phyloP scores from a whole-genome alignment of 2,797 vertebrate genomes.

The Typhlichthys subterraneus region DNA sequence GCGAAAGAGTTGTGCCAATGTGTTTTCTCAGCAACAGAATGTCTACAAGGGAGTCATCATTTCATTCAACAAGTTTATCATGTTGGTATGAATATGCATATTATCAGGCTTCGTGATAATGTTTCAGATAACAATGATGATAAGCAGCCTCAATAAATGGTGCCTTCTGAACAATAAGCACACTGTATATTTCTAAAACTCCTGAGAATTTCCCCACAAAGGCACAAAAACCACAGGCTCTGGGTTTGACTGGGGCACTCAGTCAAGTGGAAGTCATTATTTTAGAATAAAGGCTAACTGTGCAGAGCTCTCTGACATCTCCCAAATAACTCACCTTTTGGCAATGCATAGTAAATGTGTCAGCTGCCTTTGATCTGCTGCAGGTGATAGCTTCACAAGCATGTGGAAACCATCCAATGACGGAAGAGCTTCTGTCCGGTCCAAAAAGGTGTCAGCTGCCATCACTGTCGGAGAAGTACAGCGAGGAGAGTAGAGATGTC shows the following conservation, averaged over 20 bases:
- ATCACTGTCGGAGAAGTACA: constrained; percentile 52
- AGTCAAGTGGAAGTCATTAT: constrained; percentile 60
- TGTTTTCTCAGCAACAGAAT: too few relatives aligned
- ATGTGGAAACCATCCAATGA: constrained; percentile 49
- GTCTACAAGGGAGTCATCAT: too few relatives aligned
- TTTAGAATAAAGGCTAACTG: constrained; percentile 43
- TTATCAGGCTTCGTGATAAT: too few relatives aligned
- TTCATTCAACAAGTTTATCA: too few relatives aligned
- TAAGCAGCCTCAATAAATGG: too few relatives aligned
- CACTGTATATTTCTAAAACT: too few relatives aligned
- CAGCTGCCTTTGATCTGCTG: constrained; percentile 69
- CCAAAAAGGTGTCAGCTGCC: constrained; percentile 66
- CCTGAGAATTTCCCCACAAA: not conserved
- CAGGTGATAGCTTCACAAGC: constrained; percentile 61
- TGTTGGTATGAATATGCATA: too few relatives aligned
- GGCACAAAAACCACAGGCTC: constrained; percentile 20
- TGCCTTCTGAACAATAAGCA: too few relatives aligned
- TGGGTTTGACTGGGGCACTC: constrained; percentile 40
- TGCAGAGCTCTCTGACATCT: constrained; percentile 43
- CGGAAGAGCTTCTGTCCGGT: constrained; percentile 45
- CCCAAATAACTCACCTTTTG: constrained; percentile 53
- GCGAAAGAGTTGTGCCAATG: too few relatives aligned
- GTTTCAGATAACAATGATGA: too few relatives aligned
- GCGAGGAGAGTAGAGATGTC: constrained; percentile 19
- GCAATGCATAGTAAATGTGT: constrained; percentile 63